Conservation (phyloP, 2,888 invertebrate genomes). For the Anthrax anthrax region DNA sequence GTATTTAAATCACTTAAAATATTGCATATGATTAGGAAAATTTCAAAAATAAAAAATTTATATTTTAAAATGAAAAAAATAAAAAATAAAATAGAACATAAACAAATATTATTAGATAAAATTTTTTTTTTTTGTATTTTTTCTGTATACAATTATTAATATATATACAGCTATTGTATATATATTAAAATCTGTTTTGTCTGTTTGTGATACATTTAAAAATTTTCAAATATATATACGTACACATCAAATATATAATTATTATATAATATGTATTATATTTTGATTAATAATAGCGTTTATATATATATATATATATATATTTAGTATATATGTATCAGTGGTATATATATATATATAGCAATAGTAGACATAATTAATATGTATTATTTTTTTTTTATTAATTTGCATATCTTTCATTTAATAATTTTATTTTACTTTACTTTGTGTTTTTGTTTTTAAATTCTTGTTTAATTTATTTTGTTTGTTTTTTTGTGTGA, state of each 20-base stretch:
- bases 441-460: background rate
- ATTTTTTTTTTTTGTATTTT: background rate
- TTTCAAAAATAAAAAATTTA: too few species aligned
- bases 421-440: background rate
- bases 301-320: too few species aligned
- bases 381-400: background rate
- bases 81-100: background rate
- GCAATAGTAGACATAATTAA: too few species aligned
- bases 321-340: too few species aligned
- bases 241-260: too few species aligned
- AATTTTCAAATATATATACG: too few species aligned
- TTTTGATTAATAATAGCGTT: background rate
- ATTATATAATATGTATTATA: background rate
- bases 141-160: conserved; percentile 1
- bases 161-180: too few species aligned
- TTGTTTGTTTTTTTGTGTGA: conserved; percentile 14
- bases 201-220: too few species aligned
- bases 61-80: too few species aligned
- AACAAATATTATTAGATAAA: background rate
- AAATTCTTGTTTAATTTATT: conserved; percentile 1
- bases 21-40: too few species aligned
- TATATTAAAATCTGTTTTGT: background rate
- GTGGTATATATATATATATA: too few species aligned
- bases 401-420: background rate
- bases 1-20: too few species aligned